Base-by-base conservation (phyloP, 2,113 vertebrate species). In the Eolophus roseicapilla region DNA sequence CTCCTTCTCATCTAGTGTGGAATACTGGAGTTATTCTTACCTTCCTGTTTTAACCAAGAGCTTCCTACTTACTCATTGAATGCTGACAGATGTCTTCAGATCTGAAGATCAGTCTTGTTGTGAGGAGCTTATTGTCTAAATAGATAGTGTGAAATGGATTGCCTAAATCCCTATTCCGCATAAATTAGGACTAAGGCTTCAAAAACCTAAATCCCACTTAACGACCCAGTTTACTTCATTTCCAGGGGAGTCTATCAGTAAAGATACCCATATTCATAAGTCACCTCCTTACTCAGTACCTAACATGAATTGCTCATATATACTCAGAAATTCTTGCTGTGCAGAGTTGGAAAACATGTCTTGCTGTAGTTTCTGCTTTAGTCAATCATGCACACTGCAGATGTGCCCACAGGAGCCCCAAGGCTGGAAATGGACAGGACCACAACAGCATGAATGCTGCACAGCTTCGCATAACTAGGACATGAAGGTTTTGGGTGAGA, bases 71-170 rank as follows among this genome's bases (percentile, higher is more conserved):
- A 46, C 59, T 77, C 70, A 10, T 74, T 83, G 70, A 86, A 83
- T 78, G 68, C 27, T 86, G 64, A 59, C 50, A 85, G 46, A 70
- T 24, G 7, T 81, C 64, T 86, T 77, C 75, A 80, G 63, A 80
- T 57, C 24, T 69, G 49, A 73, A 77, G 37, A 65, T 86, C 31
- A n/a, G 5, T 70, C 27, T 17, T 64, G 21, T 50, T 76, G 44
- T 81, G 67, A 94, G 71, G 15, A 90, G 59, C 49, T 91, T 77
- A 39, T 27, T 77, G n/a, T 63, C 53, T 73, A 86, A 91, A n/a
- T 1, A 70, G 53, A 39, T 63, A 57, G 44, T 53, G 19, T 74
- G 82, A 95, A 90, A 69, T 39, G 55, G 41, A 83, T 83, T 53
- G 19, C 5, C 71, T 80, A 69, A 88, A 86, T 75, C 55, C 29